phyloP scores from a whole-genome alignment of 2,797 vertebrate genomes.

The Microctenopoma stevenorrisi region DNA sequence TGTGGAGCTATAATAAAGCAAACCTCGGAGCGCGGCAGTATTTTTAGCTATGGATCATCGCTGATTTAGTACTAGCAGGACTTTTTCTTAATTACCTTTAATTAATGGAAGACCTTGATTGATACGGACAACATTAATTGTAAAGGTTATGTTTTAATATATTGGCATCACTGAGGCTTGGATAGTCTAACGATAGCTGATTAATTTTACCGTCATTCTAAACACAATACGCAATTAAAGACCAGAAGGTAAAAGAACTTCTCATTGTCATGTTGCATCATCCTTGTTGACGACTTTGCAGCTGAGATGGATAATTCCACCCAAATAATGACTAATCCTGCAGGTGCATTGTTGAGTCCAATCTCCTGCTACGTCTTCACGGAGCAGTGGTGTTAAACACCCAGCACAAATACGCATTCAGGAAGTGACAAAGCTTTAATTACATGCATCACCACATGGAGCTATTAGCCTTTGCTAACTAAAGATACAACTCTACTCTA shows the following conservation, averaged over 20 bases:
- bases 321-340: slow-evolving; percentile 29
- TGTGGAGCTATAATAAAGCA: slow-evolving; percentile 18
- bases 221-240: slow-evolving; percentile 18
- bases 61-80: background rate
- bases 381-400: slow-evolving; percentile 36
- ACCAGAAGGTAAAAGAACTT: slow-evolving; percentile 1
- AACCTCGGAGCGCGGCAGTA: background rate
- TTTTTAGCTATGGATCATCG: slow-evolving; percentile 5
- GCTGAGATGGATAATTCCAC: slow-evolving; percentile 5
- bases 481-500: slow-evolving; percentile 59
- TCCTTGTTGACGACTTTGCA: slow-evolving; percentile 5
- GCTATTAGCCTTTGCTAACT: slow-evolving; percentile 57
- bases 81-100: background rate
- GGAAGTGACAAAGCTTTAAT: slow-evolving; percentile 69
- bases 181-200: background rate
- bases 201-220: background rate
- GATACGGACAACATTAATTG: background rate
- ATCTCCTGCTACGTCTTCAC: slow-evolving; percentile 19
- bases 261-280: slow-evolving; percentile 15
- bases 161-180: slow-evolving; percentile 3
- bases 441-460: slow-evolving; percentile 54
- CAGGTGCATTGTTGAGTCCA: slow-evolving; percentile 48
- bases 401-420: slow-evolving; percentile 43
- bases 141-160: slow-evolving; percentile 3
- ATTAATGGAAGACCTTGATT: background rate